phyloP scores from a whole-genome alignment of 2,888 invertebrate genomes.

The Keiferia lycopersicella region DNA sequence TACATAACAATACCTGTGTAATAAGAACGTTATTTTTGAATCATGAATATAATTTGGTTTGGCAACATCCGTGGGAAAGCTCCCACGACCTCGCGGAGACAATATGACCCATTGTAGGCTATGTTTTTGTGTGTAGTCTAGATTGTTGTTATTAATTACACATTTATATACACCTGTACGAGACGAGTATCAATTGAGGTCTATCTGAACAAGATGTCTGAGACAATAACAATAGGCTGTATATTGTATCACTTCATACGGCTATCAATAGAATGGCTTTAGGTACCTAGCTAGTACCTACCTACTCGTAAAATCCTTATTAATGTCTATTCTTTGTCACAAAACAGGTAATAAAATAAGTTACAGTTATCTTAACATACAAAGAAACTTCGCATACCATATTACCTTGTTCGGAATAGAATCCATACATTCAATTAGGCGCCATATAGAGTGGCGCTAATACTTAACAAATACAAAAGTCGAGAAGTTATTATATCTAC shows the following conservation, averaged over 20 bases:
- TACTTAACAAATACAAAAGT: background rate
- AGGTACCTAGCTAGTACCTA: too few relatives aligned
- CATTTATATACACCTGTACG: background rate
- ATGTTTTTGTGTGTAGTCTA: conserved; percentile 14
- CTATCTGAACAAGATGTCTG: background rate
- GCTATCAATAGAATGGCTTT: too few relatives aligned
- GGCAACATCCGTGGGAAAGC: conserved; percentile 62
- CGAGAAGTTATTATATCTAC: background rate
- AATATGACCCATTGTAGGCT: conserved; percentile 25
- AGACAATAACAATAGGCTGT: background rate
- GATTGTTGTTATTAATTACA: background rate
- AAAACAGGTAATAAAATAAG: background rate
- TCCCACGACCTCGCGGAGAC: conserved; percentile 58
- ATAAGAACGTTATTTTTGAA: conserved; percentile 31
- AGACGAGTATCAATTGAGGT: background rate
- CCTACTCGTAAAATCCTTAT: background rate
- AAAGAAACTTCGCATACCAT: conserved; percentile 19
- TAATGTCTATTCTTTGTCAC: background rate
- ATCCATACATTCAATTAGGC: conserved; percentile 5
- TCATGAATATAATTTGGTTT: conserved; percentile 38
- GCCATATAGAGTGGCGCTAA: background rate
- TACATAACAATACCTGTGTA: conserved; percentile 31
- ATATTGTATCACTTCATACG: too few relatives aligned
- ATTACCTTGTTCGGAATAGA: background rate
- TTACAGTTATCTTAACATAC: background rate